These are phyloP conservation scores for Onchidella celtica DNA, from an alignment of 2,888 invertebrate genomes.

Conservation along the genomic window DNA sequence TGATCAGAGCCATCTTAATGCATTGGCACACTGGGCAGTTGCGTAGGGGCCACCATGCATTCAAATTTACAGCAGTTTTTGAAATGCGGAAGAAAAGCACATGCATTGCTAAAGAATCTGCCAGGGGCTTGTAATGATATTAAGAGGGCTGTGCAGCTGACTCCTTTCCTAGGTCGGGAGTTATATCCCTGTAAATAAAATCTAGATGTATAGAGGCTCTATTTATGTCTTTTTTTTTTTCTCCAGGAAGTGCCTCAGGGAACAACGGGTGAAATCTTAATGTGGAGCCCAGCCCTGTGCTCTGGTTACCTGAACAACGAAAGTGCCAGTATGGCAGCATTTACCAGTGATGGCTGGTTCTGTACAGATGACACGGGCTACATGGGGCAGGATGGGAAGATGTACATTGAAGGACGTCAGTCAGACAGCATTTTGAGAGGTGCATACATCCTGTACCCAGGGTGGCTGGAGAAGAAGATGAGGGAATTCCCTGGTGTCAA, in stretches of 20 bases:
- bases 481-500: conserved; percentile 27
- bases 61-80: too few relatives aligned
- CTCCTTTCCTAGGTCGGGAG: too few relatives aligned
- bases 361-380: conserved; percentile 55
- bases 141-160: too few relatives aligned
- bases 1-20: too few relatives aligned
- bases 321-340: conserved; percentile 29
- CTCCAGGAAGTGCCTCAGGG: conserved; percentile 42
- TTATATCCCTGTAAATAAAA: too few relatives aligned
- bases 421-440: conserved; percentile 53
- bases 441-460: conserved; percentile 53
- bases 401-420: conserved; percentile 51
- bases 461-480: conserved; percentile 53
- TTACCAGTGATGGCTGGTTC: conserved; percentile 54
- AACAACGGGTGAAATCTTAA: conserved; percentile 48
- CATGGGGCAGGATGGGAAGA: conserved; percentile 26
- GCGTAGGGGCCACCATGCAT: too few relatives aligned
- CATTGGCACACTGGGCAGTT: too few relatives aligned
- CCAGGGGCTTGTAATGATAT: too few relatives aligned
- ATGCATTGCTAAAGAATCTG: too few relatives aligned
- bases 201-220: too few relatives aligned
- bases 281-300: conserved; percentile 48
- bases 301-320: conserved; percentile 48
- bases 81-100: too few relatives aligned
- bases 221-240: too few relatives aligned